A percentile compares a stretch with the other conserved stretches of the same genome.
These are phyloP conservation scores for Paramuricea clavata DNA, from an alignment of 92 coral and sea anemone genomes.

Conservation along the genomic window DNA sequence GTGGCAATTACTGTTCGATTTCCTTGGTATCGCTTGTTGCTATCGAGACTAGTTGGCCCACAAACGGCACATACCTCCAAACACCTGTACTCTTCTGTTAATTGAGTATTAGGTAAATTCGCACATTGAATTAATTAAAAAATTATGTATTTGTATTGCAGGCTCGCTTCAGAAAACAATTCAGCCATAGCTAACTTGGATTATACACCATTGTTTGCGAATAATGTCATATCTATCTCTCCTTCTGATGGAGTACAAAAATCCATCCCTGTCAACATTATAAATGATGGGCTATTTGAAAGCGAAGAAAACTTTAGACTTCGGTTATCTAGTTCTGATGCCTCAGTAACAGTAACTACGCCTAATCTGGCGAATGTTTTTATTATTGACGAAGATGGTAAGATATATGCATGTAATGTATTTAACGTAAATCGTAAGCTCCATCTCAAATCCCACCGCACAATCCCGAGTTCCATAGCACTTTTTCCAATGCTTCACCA, in stretches of 20 bases:
- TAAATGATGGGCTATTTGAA: conserved; percentile 22
- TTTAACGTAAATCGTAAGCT: too few relatives aligned
- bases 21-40: too few relatives aligned
- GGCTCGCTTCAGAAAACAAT: conserved; percentile 15
- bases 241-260: not conserved
- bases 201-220: not conserved
- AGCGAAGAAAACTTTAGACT: conserved; percentile 27
- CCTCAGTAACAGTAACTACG: not conserved
- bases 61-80: too few relatives aligned
- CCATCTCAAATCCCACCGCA: too few relatives aligned
- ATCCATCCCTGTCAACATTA: not conserved
- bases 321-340: not conserved
- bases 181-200: conserved; percentile 3
- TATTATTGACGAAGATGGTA: conserved; percentile 44
- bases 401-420: not conserved
- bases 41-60: too few relatives aligned
- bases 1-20: too few relatives aligned
- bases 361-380: conserved; percentile 28
- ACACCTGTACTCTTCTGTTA: too few relatives aligned
- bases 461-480: too few relatives aligned
- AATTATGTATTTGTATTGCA: not conserved
- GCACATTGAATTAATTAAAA: not conserved
- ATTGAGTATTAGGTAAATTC: too few relatives aligned
- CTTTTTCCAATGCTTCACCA: too few relatives aligned
- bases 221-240: not conserved